These are phyloP conservation scores for Acipenser transmontanus DNA, from an alignment of 2,797 vertebrate species.

Conservation along the genomic window DNA sequence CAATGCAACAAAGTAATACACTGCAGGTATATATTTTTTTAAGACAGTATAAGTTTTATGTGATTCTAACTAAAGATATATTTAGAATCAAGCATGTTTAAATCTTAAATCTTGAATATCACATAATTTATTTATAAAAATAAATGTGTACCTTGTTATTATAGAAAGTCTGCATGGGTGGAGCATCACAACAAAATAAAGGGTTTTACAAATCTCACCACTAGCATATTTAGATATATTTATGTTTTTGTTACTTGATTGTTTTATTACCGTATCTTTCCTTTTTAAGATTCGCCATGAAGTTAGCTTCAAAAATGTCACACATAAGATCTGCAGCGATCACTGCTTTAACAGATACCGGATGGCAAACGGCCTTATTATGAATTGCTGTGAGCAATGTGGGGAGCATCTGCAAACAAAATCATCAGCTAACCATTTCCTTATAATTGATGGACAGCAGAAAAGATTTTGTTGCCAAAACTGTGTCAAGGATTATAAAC, in stretches of 20 bases:
- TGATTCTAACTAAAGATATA: too few relatives aligned
- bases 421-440: conserved; percentile 85
- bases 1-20: too few relatives aligned
- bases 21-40: too few relatives aligned
- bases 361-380: conserved; percentile 92
- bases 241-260: not conserved
- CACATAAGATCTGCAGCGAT: conserved; percentile 96
- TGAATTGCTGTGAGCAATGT: conserved; percentile 98
- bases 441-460: conserved; percentile 91
- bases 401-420: conserved; percentile 93
- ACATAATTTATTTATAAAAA: too few relatives aligned
- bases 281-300: conserved; percentile 88
- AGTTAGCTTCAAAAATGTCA: conserved; percentile 98
- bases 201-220: too few relatives aligned
- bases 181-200: too few relatives aligned
- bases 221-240: not conserved
- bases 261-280: conserved; percentile 1
- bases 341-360: conserved; percentile 95
- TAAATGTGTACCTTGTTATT: too few relatives aligned
- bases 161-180: too few relatives aligned
- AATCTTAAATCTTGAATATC: too few relatives aligned
- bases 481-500: conserved; percentile 94
- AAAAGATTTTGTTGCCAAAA: conserved; percentile 96
- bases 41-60: too few relatives aligned
- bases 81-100: too few relatives aligned